Evolutionary conservation across 2,888 invertebrate species (phyloP).

Genomic region (Euplagia quadripunctaria): DNA sequence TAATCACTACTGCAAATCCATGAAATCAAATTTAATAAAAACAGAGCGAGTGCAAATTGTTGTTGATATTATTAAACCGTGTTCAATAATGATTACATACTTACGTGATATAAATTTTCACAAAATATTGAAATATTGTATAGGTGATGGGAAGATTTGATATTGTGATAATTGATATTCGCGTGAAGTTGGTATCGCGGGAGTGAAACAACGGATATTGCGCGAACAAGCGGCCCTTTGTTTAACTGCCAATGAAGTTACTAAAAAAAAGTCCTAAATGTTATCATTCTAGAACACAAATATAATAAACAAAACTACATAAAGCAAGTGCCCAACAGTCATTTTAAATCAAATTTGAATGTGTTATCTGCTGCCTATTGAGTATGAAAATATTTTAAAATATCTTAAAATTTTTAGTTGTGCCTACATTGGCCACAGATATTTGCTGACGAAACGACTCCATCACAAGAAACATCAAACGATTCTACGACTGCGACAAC

Average conservation of each 20-base stretch:
- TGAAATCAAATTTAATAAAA: conserved; percentile 34
- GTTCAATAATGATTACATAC: conserved; percentile 32
- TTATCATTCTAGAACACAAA: too few species aligned
- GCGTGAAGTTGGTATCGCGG: not conserved
- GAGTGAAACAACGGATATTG: not conserved
- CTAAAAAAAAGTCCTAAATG: too few species aligned
- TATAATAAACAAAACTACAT: too few species aligned
- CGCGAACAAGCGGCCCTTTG: too few species aligned
- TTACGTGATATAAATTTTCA: not conserved
- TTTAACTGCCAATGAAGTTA: too few species aligned
- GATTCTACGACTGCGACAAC: not conserved
- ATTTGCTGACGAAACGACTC: conserved; percentile 2
- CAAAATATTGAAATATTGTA: not conserved
- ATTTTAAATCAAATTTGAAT: too few species aligned
- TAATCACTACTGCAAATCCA: not conserved
- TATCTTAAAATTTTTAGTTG: conserved; percentile 2
- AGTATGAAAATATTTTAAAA: not conserved
- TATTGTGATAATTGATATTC: not conserved
- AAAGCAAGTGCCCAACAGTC: too few species aligned
- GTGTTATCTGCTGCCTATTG: too few species aligned
- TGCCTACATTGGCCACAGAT: not conserved
- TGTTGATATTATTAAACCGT: conserved; percentile 5
- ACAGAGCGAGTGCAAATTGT: conserved; percentile 14
- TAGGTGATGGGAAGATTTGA: not conserved
- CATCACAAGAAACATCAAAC: not conserved